These are phyloP conservation scores for Serilophus lunatus DNA, from an alignment of 2,113 vertebrate genomes.

Conservation along the genomic window DNA sequence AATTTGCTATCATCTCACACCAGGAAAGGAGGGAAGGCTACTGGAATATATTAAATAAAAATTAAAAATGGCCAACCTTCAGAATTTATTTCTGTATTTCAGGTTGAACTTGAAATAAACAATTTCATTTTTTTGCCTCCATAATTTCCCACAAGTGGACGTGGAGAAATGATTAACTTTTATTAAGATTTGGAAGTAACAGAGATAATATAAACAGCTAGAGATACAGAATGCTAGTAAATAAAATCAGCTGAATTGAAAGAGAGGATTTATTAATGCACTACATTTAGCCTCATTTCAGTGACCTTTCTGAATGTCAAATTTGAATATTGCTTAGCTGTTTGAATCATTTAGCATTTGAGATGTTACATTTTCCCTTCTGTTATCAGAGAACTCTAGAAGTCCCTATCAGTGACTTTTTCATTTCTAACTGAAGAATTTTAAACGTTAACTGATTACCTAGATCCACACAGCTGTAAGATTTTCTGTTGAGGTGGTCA, in stretches of 20 bases:
- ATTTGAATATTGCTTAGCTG: no score
- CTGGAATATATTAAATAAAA: neutral
- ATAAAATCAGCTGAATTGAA: neutral
- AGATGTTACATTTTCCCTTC: neutral
- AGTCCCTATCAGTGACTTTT: neutral
- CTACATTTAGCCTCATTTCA: neutral
- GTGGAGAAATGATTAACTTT: neutral
- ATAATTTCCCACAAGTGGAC: accelerated
- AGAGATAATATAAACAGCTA: neutral
- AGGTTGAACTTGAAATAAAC: neutral
- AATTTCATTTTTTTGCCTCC: accelerated
- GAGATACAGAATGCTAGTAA: neutral
- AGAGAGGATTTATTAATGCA: neutral
- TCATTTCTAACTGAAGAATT: no score
- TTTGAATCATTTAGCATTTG: neutral
- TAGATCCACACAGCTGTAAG: neutral
- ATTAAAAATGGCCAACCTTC: neutral
- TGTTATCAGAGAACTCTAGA: neutral
- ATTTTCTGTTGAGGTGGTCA: neutral
- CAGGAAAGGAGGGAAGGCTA: neutral
- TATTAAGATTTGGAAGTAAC: neutral
- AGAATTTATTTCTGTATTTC: neutral
- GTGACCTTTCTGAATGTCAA: neutral
- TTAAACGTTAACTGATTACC: neutral
- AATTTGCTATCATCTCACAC: neutral